A percentile compares a stretch with the other conserved stretches of the same genome.
phyloP scores from a whole-genome alignment of 2,888 invertebrate genomes.

The Nemotelus nigrinus region DNA sequence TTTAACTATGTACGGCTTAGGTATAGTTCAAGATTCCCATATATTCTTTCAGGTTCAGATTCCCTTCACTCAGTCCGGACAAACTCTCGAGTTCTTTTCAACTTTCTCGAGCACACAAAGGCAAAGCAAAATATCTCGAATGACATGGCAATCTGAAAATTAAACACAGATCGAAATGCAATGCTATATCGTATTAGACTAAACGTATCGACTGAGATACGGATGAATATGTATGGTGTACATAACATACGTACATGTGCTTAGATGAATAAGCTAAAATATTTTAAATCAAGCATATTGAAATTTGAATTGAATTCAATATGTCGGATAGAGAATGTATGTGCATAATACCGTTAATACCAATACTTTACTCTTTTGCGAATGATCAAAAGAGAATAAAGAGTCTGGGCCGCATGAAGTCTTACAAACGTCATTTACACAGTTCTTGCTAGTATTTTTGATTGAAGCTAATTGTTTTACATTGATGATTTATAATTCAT shows the following conservation, averaged over 20 bases:
- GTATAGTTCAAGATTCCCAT: neutral
- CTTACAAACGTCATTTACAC: no score
- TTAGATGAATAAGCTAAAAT: neutral
- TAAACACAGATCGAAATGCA: conserved; percentile 17
- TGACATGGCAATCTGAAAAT: conserved; percentile 44
- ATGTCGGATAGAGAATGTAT: no score
- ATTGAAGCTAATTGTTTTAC: no score
- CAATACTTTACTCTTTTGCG: no score
- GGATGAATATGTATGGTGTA: neutral
- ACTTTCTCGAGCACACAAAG: conserved; percentile 36
- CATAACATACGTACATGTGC: neutral
- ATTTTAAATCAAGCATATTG: neutral
- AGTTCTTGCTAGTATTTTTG: no score
- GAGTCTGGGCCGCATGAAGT: no score
- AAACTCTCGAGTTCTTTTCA: conserved; percentile 38
- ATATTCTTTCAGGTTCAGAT: conserved; percentile 23
- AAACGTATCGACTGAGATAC: neutral
- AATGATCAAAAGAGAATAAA: no score
- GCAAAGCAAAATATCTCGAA: conserved; percentile 37
- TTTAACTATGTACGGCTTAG: neutral
- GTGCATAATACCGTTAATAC: no score
- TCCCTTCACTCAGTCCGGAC: conserved; percentile 33
- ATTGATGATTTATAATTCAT: no score
- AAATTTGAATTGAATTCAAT: neutral
- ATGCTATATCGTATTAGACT: neutral